phyloP scores from a whole-genome alignment of 2,888 invertebrate genomes.

The Diplazon laetatorius region DNA sequence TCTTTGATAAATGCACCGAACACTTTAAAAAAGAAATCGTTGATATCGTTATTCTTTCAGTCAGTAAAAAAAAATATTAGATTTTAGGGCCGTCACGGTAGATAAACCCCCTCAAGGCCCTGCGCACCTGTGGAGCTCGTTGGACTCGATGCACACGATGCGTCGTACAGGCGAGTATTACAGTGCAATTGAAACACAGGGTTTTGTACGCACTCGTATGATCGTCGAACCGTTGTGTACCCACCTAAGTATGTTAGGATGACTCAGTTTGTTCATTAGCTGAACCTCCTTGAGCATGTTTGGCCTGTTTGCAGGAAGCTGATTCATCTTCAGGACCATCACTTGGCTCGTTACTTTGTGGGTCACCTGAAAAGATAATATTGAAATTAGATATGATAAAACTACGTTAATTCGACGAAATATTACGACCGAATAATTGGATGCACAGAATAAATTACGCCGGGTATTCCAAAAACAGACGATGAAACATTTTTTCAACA shows the following conservation, averaged over 20 bases:
- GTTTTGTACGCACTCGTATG: constrained; percentile 5
- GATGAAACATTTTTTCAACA: neutral
- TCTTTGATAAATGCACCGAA: too few species aligned
- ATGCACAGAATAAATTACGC: neutral
- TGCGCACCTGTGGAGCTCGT: constrained; percentile 14
- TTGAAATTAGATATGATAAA: neutral
- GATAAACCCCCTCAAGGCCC: too few species aligned
- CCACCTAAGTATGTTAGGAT: constrained; percentile 96
- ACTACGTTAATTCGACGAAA: neutral
- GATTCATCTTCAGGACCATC: constrained; percentile 99
- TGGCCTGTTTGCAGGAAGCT: constrained; percentile 95
- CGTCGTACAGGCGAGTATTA: constrained; percentile 10
- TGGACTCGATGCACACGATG: neutral
- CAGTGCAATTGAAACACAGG: neutral
- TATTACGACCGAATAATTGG: constrained; percentile 9
- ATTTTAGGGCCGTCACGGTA: too few species aligned
- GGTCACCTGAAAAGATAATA: constrained; percentile 89
- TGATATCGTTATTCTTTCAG: too few species aligned
- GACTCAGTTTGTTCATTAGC: constrained; percentile 96
- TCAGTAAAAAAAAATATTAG: too few species aligned
- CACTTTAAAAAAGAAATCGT: too few species aligned
- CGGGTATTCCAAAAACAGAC: neutral
- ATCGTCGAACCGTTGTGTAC: constrained; percentile 63
- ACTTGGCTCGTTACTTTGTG: constrained; percentile 96
- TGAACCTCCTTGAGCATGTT: constrained; percentile 99